These are phyloP conservation scores for Chaenogobius annularis DNA, from an alignment of 2,113 vertebrate species.

Conservation along the genomic window DNA sequence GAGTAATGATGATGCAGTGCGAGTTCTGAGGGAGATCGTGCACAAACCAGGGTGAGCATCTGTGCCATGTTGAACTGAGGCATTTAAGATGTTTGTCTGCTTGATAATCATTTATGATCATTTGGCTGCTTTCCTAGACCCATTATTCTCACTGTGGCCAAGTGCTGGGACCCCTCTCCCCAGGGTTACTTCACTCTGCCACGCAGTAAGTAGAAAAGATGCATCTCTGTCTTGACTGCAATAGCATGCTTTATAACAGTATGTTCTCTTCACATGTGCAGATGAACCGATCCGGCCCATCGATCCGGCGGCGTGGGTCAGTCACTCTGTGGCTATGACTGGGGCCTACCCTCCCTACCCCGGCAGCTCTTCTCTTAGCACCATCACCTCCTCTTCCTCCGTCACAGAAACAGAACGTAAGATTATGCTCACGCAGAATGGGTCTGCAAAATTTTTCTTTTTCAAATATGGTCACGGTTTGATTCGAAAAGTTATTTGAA, in stretches of 20 bases:
- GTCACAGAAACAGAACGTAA: constrained; percentile 84
- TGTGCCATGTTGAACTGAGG: background rate
- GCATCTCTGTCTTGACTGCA: background rate
- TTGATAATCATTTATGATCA: background rate
- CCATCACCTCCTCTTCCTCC: constrained; percentile 84
- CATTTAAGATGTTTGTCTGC: background rate
- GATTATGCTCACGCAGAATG: constrained; percentile 4
- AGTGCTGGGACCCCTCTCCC: constrained; percentile 90
- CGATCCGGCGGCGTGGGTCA: constrained; percentile 87
- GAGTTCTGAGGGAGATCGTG: constrained; percentile 88
- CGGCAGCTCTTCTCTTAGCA: constrained; percentile 85
- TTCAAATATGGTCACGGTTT: too few relatives aligned
- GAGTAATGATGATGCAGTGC: constrained; percentile 89
- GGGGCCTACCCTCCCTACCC: constrained; percentile 84
- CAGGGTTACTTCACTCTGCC: constrained; percentile 90
- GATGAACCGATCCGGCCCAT: constrained; percentile 90
- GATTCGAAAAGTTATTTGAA: too few relatives aligned
- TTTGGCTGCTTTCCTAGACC: constrained; percentile 70
- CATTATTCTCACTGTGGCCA: constrained; percentile 89
- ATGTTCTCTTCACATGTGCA: constrained; percentile 26
- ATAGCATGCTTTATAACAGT: background rate
- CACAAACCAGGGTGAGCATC: constrained; percentile 85
- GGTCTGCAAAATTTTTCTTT: too few relatives aligned
- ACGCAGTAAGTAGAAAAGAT: constrained; percentile 78
- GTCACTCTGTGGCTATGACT: constrained; percentile 85